Evolutionary conservation across 2,888 invertebrate species (phyloP).

Genomic region (Entomobrya multifasciata): DNA sequence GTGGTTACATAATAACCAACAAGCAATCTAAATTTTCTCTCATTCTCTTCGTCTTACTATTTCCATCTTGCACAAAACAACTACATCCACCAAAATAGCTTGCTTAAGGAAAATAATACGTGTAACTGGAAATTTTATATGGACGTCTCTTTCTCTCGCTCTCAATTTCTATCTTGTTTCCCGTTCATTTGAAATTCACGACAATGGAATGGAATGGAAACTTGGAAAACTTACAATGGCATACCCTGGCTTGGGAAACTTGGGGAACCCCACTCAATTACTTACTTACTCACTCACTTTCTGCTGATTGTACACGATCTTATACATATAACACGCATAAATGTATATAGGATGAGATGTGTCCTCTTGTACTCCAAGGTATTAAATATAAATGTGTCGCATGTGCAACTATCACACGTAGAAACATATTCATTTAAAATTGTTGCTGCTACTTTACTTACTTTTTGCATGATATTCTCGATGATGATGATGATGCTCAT

Average conservation of each 20-base stretch:
- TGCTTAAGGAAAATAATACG: background rate
- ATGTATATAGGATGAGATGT: no score
- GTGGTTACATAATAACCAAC: no score
- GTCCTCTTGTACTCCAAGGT: no score
- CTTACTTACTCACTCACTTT: constrained; percentile 56
- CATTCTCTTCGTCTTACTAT: no score
- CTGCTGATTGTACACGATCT: constrained; percentile 62
- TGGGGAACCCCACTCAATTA: constrained; percentile 66
- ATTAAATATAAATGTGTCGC: no score
- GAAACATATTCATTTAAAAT: background rate
- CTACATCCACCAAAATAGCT: background rate
- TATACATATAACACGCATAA: background rate
- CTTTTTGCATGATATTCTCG: background rate
- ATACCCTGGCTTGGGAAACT: constrained; percentile 10
- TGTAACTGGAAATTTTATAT: background rate
- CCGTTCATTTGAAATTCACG: constrained; percentile 63
- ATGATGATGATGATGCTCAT: constrained; percentile 17
- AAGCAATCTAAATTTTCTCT: no score
- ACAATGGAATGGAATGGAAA: constrained; percentile 56
- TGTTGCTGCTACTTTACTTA: background rate
- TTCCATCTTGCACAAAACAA: background rate
- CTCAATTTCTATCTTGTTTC: constrained; percentile 10
- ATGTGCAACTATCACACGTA: background rate
- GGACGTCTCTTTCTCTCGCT: constrained; percentile 13
- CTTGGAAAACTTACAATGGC: constrained; percentile 32